Evolutionary conservation across 2,888 invertebrate genomes (phyloP).

Genomic region (Dorcus hopei): DNA sequence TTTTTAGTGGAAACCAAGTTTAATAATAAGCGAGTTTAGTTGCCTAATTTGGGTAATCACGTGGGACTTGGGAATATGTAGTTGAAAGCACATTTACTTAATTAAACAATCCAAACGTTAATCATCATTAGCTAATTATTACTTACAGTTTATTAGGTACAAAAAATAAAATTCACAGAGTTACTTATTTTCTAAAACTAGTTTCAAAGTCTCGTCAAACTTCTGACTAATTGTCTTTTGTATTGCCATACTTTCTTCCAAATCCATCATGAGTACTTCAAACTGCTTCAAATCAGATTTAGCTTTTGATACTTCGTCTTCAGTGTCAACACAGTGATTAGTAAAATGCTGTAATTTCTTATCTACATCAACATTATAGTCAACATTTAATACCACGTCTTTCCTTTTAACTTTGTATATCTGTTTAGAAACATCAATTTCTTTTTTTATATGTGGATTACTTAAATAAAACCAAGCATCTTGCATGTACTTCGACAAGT

Average conservation of each 20-base stretch:
- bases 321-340: conserved; percentile 11
- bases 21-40: no score
- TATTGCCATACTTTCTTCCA: conserved; percentile 42
- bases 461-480: conserved; percentile 59
- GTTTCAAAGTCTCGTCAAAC: conserved; percentile 6
- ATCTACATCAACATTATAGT: conserved; percentile 26
- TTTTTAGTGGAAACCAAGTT: no score
- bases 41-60: no score
- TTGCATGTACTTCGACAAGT: conserved; percentile 54
- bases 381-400: conserved; percentile 8
- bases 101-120: no score
- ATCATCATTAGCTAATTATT: no score
- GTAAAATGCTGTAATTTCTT: conserved; percentile 16
- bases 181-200: conserved; percentile 1
- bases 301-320: conserved; percentile 19
- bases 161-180: no score
- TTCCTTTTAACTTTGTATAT: conserved; percentile 4
- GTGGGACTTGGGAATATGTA: no score
- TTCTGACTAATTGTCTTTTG: conserved; percentile 34
- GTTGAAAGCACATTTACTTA: no score
- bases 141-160: no score
- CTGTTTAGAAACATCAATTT: conserved; percentile 31
- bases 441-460: conserved; percentile 48
- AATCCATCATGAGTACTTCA: conserved; percentile 37
- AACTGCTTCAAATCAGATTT: conserved; percentile 34